phyloP scores from a whole-genome alignment of 2,797 vertebrate species.

The Notamacropus eugenii region DNA sequence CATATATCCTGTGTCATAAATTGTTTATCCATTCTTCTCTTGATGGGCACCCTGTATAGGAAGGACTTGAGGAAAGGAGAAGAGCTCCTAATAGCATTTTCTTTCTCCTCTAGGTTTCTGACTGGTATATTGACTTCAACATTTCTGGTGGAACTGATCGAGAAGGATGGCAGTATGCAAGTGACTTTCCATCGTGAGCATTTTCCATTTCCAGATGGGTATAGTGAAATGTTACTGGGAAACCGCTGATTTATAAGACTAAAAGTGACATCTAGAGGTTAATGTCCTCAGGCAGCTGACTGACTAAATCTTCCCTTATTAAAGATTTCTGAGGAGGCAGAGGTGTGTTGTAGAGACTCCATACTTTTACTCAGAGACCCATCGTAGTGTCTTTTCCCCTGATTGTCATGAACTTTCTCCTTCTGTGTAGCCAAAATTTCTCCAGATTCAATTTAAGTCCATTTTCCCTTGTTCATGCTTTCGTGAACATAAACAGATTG shows the following conservation, averaged over 20 bases:
- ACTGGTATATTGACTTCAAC: conserved; percentile 94
- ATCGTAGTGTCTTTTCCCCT: neutral
- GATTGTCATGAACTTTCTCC: neutral
- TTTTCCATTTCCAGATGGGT: neutral
- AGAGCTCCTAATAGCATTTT: neutral
- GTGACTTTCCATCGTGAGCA: conserved; percentile 96
- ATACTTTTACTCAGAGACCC: neutral
- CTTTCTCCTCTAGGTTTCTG: conserved; percentile 89
- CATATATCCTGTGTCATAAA: neutral
- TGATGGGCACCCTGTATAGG: neutral
- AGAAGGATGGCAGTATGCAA: conserved; percentile 98
- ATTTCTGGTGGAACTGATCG: conserved; percentile 91
- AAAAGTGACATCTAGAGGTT: rapidly evolving
- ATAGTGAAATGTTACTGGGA: neutral
- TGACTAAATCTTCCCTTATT: neutral
- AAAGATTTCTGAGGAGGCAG: neutral
- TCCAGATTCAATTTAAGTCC: neutral
- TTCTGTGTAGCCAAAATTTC: neutral
- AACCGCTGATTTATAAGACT: neutral
- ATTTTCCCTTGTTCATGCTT: neutral
- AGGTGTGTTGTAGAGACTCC: neutral
- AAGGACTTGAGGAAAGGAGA: neutral
- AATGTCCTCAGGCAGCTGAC: neutral
- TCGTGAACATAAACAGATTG: neutral
- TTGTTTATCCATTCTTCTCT: neutral